Evolutionary conservation across 2,888 invertebrate genomes (phyloP).

Genomic region (Epinotia ramella): DNA sequence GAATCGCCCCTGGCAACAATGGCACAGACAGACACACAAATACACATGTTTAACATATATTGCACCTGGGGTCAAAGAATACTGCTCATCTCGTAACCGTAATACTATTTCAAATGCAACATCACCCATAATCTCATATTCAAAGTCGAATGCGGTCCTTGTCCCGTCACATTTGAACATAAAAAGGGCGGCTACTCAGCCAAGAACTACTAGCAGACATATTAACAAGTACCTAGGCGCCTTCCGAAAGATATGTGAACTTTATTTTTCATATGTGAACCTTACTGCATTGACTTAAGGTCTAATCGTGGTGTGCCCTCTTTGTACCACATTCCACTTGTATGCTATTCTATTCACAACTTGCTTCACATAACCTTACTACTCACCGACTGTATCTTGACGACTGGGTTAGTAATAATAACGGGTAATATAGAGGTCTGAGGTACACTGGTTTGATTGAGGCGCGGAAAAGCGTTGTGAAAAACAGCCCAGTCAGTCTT

Average conservation of each 20-base stretch:
- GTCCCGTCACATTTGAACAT: constrained; percentile 18
- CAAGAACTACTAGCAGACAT: constrained; percentile 11
- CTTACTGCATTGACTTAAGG: background rate
- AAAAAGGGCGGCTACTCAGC: constrained; percentile 29
- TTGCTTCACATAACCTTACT: background rate
- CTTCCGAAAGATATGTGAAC: background rate
- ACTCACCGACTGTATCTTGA: background rate
- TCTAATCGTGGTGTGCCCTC: background rate
- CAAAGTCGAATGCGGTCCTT: background rate
- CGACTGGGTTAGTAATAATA: background rate
- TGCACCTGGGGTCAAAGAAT: too few species aligned
- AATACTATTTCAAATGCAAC: background rate
- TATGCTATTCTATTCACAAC: background rate
- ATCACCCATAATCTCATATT: background rate
- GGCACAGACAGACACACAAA: background rate
- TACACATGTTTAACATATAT: background rate
- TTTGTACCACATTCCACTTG: background rate
- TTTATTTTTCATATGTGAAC: background rate
- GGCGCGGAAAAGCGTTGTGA: background rate
- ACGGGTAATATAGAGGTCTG: background rate
- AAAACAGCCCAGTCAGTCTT: background rate
- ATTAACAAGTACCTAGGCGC: background rate
- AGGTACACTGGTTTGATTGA: background rate
- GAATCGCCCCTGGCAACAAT: too few species aligned
- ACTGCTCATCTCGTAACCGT: background rate